These are phyloP conservation scores for Porites australiensis DNA, from an alignment of 64 coral and sea anemone genomes.

Conservation along the genomic window DNA sequence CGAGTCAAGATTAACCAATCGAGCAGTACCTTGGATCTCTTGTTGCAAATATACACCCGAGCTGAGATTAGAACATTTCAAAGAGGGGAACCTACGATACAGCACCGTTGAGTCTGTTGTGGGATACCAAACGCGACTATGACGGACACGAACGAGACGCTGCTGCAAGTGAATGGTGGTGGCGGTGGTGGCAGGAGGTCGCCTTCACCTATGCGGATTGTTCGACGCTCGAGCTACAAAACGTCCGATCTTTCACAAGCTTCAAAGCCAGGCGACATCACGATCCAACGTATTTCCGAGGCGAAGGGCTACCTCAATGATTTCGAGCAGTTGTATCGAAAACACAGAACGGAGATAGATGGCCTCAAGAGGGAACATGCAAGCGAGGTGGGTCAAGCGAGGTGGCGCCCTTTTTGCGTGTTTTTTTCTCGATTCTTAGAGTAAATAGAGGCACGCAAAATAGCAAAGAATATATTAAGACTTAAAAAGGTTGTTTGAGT, in stretches of 20 bases:
- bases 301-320: constrained; percentile 51
- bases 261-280: constrained; percentile 1
- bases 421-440: neutral
- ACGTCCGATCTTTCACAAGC: constrained; percentile 5
- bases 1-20: neutral
- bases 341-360: constrained; percentile 20
- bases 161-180: neutral
- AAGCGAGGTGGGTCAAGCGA: neutral
- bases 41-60: neutral
- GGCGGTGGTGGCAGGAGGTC: neutral
- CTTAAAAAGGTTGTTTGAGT: no score
- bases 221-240: constrained; percentile 31
- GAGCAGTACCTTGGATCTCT: neutral
- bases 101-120: neutral
- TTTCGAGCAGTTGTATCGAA: constrained; percentile 37
- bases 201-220: neutral
- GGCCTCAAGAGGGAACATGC: constrained; percentile 18
- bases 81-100: neutral
- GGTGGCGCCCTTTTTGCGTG: neutral
- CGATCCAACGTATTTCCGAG: constrained; percentile 35
- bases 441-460: neutral
- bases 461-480: no score
- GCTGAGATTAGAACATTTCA: neutral
- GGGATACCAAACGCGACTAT: neutral
- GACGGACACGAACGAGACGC: constrained; percentile 32